phyloP scores from a whole-genome alignment of 2,888 invertebrate species.

The Perithous albicinctus region DNA sequence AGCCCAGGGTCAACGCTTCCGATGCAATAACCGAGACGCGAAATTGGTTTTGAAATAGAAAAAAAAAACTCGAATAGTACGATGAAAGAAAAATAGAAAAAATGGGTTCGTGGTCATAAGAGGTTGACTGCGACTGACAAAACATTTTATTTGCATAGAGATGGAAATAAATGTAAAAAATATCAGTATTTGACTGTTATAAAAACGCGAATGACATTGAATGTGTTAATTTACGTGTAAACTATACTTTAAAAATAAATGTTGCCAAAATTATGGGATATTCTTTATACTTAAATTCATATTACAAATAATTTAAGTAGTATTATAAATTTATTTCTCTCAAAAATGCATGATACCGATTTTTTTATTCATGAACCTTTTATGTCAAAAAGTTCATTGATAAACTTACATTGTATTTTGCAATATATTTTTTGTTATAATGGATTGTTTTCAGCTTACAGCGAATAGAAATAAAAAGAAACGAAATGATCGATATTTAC shows the following conservation, averaged over 20 bases:
- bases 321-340: background rate
- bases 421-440: too few species aligned
- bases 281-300: background rate
- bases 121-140: constrained; percentile 19
- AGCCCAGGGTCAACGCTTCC: constrained; percentile 12
- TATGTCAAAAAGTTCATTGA: background rate
- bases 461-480: too few species aligned
- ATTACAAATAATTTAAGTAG: background rate
- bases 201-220: background rate
- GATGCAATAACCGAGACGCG: constrained; percentile 28
- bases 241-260: background rate
- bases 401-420: too few species aligned
- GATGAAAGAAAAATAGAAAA: background rate
- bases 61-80: constrained; percentile 23
- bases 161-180: background rate
- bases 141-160: background rate
- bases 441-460: too few species aligned
- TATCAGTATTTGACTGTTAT: background rate
- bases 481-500: too few species aligned
- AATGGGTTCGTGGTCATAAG: background rate
- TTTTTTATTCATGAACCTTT: too few species aligned
- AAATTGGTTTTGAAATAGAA: constrained; percentile 33
- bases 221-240: too few species aligned
- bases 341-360: background rate
- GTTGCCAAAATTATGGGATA: background rate